A percentile compares a stretch with the other conserved stretches of the same genome.
These are phyloP conservation scores for Halisarca cf. caerulea DNA, from an alignment of 37 sponge, comb jelly and placozoan species.

Conservation along the genomic window DNA sequence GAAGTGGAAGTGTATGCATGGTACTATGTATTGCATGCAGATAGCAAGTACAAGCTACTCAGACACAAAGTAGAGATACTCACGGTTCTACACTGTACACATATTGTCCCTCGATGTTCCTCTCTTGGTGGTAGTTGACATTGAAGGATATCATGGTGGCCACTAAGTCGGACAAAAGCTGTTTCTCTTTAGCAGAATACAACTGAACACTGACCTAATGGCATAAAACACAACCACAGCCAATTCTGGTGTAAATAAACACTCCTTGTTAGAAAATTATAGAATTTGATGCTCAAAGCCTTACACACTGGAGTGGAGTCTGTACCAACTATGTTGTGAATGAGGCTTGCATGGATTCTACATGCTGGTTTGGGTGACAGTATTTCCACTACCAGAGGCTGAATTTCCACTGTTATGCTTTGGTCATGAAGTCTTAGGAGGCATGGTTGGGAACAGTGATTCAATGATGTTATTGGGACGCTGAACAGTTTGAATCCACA, in stretches of 20 bases:
- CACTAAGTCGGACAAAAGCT: slow-evolving; percentile 76
- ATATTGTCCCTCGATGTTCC: slow-evolving; percentile 81
- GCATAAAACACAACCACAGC: not conserved
- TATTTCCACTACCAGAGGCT: slow-evolving; percentile 69
- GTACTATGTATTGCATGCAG: too few relatives aligned
- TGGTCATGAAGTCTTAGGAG: slow-evolving; percentile 49
- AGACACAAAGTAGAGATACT: slow-evolving; percentile 13
- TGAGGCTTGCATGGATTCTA: too few relatives aligned
- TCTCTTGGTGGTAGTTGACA: slow-evolving; percentile 87
- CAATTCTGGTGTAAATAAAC: too few relatives aligned
- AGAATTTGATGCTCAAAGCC: not conserved
- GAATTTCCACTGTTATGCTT: slow-evolving; percentile 42
- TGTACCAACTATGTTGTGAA: too few relatives aligned
- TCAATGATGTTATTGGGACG: slow-evolving; percentile 42
- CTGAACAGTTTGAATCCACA: slow-evolving; percentile 50
- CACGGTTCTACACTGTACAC: slow-evolving; percentile 86
- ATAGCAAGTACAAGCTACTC: not conserved
- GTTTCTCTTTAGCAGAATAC: slow-evolving; percentile 86
- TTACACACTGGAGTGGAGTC: not conserved
- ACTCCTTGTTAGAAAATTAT: too few relatives aligned
- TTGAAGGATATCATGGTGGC: slow-evolving; percentile 92
- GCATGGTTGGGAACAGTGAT: slow-evolving; percentile 48
- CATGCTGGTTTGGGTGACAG: slow-evolving; percentile 83
- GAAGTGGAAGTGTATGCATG: not conserved
- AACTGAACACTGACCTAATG: slow-evolving; percentile 83